Evolutionary conservation across 1,140 invertebrate species (phyloP).

Genomic region (Phenacoccus solenopsis): DNA sequence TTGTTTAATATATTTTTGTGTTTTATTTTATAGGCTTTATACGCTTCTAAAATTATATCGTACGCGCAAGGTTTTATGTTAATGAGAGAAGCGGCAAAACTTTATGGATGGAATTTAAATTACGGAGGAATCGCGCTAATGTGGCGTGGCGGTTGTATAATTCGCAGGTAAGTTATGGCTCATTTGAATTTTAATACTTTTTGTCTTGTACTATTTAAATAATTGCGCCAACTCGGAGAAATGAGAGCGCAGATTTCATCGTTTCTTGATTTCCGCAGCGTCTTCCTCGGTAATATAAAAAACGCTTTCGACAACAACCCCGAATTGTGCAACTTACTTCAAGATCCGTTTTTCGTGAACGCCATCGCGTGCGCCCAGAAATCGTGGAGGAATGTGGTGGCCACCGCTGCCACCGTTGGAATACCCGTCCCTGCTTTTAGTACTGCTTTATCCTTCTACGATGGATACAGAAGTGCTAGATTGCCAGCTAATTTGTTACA

Average conservation of each 20-base stretch:
- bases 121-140: slow-evolving; percentile 97
- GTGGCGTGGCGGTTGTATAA: slow-evolving; percentile 99
- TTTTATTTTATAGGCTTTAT: slow-evolving; percentile 58
- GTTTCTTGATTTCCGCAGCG: slow-evolving; percentile 12
- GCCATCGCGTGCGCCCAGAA: slow-evolving; percentile 68
- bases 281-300: slow-evolving; percentile 84
- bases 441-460: slow-evolving; percentile 91
- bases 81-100: slow-evolving; percentile 80
- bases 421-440: slow-evolving; percentile 87
- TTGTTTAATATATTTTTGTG: slow-evolving; percentile 18
- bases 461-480: slow-evolving; percentile 72
- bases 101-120: slow-evolving; percentile 89
- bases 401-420: slow-evolving; percentile 50
- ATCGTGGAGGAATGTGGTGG: slow-evolving; percentile 49
- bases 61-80: slow-evolving; percentile 99
- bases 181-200: slow-evolving; percentile 3
- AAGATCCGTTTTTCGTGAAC: slow-evolving; percentile 88
- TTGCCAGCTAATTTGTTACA: slow-evolving; percentile 88
- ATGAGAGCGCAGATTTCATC: not conserved
- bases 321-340: slow-evolving; percentile 72
- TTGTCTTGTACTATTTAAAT: not conserved
- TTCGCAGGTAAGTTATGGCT: slow-evolving; percentile 54
- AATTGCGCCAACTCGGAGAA: not conserved
- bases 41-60: slow-evolving; percentile 96
- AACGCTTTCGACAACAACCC: slow-evolving; percentile 88